phyloP scores from a whole-genome alignment of 1,140 invertebrate species.

The Calosoma granatense region DNA sequence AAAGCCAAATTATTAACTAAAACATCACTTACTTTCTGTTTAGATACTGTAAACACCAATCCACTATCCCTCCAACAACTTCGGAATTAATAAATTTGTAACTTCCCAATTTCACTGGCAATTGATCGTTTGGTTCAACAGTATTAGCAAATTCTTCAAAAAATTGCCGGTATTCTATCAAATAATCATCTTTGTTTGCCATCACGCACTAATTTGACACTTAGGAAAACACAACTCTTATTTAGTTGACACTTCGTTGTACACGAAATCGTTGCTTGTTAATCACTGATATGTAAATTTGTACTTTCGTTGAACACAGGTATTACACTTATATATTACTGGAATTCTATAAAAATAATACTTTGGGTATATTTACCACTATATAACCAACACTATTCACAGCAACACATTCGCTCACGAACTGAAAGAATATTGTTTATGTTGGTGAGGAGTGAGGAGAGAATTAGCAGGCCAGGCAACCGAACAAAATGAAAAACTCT shows the following conservation, averaged over 20 bases:
- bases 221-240: no score
- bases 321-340: constrained; percentile 9
- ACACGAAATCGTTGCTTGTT: constrained; percentile 21
- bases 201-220: constrained; percentile 21
- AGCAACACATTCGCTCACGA: no score
- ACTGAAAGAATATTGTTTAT: no score
- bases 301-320: constrained; percentile 13
- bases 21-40: constrained; percentile 57
- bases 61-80: constrained; percentile 62
- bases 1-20: not conserved
- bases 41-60: constrained; percentile 67
- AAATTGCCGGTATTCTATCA: constrained; percentile 54
- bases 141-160: constrained; percentile 56
- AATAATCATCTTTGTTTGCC: constrained; percentile 50
- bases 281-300: constrained; percentile 18
- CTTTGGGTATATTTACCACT: no score
- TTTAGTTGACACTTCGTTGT: constrained; percentile 8
- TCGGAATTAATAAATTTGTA: constrained; percentile 57
- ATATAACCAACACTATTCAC: no score
- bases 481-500: no score
- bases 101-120: constrained; percentile 58
- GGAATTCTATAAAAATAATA: not conserved
- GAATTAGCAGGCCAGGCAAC: no score
- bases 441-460: no score
- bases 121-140: constrained; percentile 57